Conservation (phyloP, 2,113 vertebrate genomes). For the Lophotis ruficrista region DNA sequence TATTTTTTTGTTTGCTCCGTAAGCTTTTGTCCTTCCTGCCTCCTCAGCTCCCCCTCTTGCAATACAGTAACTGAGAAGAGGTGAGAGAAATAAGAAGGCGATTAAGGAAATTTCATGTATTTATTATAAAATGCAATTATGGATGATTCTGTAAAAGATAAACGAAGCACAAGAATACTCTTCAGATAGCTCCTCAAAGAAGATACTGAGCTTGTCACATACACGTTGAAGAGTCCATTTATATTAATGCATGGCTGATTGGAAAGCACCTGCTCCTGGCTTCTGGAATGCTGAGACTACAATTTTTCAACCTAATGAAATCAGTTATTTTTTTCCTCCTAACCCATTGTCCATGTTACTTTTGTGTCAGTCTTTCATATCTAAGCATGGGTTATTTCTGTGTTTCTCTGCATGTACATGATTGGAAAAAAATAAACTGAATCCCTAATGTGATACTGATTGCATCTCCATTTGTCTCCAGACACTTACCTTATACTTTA, state of each 20-base stretch:
- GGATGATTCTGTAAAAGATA: slow-evolving; percentile 15
- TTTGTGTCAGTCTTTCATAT: slow-evolving; percentile 49
- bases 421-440: slow-evolving; percentile 38
- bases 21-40: slow-evolving; percentile 65
- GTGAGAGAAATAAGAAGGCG: slow-evolving; percentile 51
- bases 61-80: slow-evolving; percentile 67
- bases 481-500: slow-evolving; percentile 60
- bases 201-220: slow-evolving; percentile 41
- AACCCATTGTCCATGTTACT: slow-evolving; percentile 37
- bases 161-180: slow-evolving; percentile 31
- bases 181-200: slow-evolving; percentile 44
- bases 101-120: slow-evolving; percentile 17
- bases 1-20: slow-evolving; percentile 46
- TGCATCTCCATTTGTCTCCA: slow-evolving; percentile 68
- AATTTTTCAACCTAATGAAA: slow-evolving; percentile 50
- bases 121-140: slow-evolving; percentile 21
- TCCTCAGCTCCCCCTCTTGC: slow-evolving; percentile 34
- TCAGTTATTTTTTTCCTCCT: neutral
- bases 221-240: slow-evolving; percentile 58
- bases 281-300: slow-evolving; percentile 75
- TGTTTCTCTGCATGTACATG: slow-evolving; percentile 75
- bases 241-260: slow-evolving; percentile 80
- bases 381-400: slow-evolving; percentile 72
- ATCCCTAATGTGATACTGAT: slow-evolving; percentile 14
- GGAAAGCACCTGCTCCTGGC: slow-evolving; percentile 72